Percentiles rank a stretch among this genome's conserved stretches.
Evolutionary conservation across 2,113 vertebrate species (phyloP).

Genomic region (Psammodynastes pulverulentus): DNA sequence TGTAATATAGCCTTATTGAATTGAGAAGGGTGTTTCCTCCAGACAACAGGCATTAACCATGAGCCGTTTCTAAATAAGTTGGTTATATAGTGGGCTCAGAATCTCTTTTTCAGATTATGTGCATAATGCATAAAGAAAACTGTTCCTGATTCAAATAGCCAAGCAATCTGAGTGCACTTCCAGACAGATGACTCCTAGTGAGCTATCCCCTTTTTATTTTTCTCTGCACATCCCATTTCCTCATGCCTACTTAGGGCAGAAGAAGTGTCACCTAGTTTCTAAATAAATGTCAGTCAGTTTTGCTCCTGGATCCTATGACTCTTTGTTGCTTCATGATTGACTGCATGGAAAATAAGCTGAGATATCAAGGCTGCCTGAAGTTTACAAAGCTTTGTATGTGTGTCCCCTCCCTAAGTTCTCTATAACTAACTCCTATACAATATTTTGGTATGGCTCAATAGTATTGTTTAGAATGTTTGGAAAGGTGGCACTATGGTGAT

Average conservation of each 20-base stretch:
- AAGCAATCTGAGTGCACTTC: not conserved
- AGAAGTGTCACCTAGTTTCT: not conserved
- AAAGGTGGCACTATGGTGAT: not conserved
- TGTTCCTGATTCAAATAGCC: not conserved
- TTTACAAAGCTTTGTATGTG: not conserved
- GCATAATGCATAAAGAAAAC: not conserved
- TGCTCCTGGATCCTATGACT: not conserved
- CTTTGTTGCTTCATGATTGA: not conserved
- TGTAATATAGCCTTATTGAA: not conserved
- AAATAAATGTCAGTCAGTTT: not conserved
- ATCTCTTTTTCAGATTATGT: not conserved
- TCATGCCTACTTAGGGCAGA: not conserved
- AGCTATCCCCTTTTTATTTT: not conserved
- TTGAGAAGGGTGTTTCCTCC: not conserved
- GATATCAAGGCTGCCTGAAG: not conserved
- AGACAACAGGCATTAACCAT: not conserved
- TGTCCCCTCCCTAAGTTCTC: not conserved
- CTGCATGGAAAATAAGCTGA: not conserved
- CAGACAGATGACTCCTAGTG: not conserved
- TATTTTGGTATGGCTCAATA: not conserved
- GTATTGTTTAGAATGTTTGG: not conserved
- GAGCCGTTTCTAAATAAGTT: not conserved
- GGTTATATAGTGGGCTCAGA: not conserved
- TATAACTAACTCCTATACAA: not conserved
- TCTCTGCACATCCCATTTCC: not conserved